phyloP scores from a whole-genome alignment of 2,888 invertebrate species.

The Neoascia interrupta region DNA sequence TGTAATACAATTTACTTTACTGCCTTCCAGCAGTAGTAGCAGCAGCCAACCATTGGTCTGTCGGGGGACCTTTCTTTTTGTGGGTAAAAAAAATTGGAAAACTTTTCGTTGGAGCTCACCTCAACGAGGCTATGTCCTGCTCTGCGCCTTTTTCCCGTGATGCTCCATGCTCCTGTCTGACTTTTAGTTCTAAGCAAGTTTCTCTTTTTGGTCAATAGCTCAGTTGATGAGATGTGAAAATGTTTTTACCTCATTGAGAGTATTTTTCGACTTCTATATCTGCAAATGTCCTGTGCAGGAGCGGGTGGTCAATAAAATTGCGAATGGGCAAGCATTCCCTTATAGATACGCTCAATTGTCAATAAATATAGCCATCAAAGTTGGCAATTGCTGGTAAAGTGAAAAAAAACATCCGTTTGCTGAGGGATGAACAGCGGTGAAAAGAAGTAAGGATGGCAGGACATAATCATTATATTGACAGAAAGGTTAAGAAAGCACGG shows the following conservation, averaged over 20 bases:
- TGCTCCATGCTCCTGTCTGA: not conserved
- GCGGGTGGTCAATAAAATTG: not conserved
- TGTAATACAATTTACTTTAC: conserved; percentile 58
- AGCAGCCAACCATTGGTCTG: conserved; percentile 13
- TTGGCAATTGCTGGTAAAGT: conserved; percentile 8
- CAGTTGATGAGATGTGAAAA: conserved; percentile 41
- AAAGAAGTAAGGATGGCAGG: too few relatives aligned
- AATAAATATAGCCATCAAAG: conserved; percentile 37
- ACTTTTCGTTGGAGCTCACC: conserved; percentile 31
- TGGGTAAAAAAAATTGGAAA: conserved; percentile 13
- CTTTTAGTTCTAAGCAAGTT: conserved; percentile 6
- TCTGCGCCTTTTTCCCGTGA: not conserved
- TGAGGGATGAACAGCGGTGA: conserved; percentile 2
- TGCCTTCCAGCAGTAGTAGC: not conserved
- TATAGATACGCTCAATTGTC: conserved; percentile 35
- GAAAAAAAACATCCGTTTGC: conserved; percentile 11
- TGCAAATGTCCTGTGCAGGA: conserved; percentile 4
- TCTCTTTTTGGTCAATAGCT: conserved; percentile 4
- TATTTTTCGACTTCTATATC: not conserved
- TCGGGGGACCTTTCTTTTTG: not conserved
- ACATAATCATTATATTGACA: too few relatives aligned
- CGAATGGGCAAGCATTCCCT: not conserved
- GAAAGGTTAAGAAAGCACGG: too few relatives aligned
- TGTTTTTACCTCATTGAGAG: conserved; percentile 14
- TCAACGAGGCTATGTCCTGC: not conserved